A percentile compares a stretch with the other conserved stretches of the same genome.
phyloP scores from a whole-genome alignment of 1,140 invertebrate species.

The Drosophila quadrilineata region DNA sequence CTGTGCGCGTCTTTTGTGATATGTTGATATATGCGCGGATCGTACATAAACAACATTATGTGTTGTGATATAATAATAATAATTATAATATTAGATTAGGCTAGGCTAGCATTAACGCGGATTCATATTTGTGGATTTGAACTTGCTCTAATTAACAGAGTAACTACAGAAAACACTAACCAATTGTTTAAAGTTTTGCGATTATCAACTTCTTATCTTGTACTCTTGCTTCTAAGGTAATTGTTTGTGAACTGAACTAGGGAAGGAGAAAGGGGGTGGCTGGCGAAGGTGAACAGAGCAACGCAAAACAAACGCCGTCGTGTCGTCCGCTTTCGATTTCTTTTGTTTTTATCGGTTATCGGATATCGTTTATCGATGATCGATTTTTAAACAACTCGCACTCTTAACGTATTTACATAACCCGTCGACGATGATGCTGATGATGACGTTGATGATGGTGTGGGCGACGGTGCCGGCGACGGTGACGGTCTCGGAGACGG shows the following conservation, averaged over 20 bases:
- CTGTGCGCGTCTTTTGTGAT: slow-evolving; percentile 11
- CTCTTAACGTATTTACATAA: slow-evolving; percentile 63
- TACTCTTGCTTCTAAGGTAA: slow-evolving; percentile 36
- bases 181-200: slow-evolving; percentile 44
- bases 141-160: slow-evolving; percentile 71
- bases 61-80: too few relatives aligned
- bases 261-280: too few relatives aligned
- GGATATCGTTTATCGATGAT: background rate
- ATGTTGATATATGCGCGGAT: slow-evolving; percentile 15
- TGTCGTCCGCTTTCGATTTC: too few relatives aligned
- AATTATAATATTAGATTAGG: slow-evolving; percentile 41
- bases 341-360: too few relatives aligned
- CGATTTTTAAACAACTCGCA: slow-evolving; percentile 14
- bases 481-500: slow-evolving; percentile 24
- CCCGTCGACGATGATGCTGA: slow-evolving; percentile 6
- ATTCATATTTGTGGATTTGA: slow-evolving; percentile 6
- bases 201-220: slow-evolving; percentile 17
- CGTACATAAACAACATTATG: slow-evolving; percentile 16
- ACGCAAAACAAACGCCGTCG: slow-evolving; percentile 1
- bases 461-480: slow-evolving; percentile 10
- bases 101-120: slow-evolving; percentile 24
- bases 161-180: slow-evolving; percentile 70
- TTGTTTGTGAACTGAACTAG: slow-evolving; percentile 18
- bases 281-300: too few relatives aligned
- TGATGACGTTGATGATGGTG: too few relatives aligned